Evolutionary conservation across 2,797 vertebrate genomes (phyloP), one percentile per base, ranked within the genome.

Genomic region (Orestias chungarensis): DNA sequence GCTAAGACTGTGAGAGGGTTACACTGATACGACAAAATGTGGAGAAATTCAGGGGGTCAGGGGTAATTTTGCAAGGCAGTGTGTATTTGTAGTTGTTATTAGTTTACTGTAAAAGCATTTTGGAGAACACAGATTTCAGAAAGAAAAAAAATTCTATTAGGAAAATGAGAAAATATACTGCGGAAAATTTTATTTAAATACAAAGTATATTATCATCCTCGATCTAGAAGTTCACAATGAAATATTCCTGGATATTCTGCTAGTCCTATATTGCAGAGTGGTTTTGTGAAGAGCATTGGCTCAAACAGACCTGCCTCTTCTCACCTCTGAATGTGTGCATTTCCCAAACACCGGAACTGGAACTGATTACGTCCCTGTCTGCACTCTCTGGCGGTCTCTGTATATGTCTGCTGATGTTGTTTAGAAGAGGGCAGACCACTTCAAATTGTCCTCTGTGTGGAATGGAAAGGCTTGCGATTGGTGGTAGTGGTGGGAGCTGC

Each of bases 281-380:
- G 73, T 47, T 55, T 69, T 64, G 38, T 66, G 55, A 59, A 10
- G 27, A 67, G 57, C 18, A 4, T 66, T 25, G 71, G 38, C 40
- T 78, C 54, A 82, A 72, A 82, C 82, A 42, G 79, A 40, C 27
- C 71, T 57, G 75, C 82, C 68, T 82, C 79, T 50, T 79, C 82
- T 80, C 83, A 83, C 76, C 86, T 76, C 78, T 62, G 82, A 81
- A 86, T 81, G 87, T 80, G 73, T 85, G 82, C 90, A 82, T 93
- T 93, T 86, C 84, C 86, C 79, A 90, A 91, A 94, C 89, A 89
- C 74, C 70, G 72, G 85, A n/a, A 75, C 87, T 85, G 89, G 86
- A 81, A 86, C 86, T 93, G 91, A 93, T 93, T 91, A 91, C 78
- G 73, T 79, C 73, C 78, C 78, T 73, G 80, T 78, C 79, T 77